Evolutionary conservation across 2,797 vertebrate genomes (phyloP).

Genomic region (Phrynocephalus forsythii): DNA sequence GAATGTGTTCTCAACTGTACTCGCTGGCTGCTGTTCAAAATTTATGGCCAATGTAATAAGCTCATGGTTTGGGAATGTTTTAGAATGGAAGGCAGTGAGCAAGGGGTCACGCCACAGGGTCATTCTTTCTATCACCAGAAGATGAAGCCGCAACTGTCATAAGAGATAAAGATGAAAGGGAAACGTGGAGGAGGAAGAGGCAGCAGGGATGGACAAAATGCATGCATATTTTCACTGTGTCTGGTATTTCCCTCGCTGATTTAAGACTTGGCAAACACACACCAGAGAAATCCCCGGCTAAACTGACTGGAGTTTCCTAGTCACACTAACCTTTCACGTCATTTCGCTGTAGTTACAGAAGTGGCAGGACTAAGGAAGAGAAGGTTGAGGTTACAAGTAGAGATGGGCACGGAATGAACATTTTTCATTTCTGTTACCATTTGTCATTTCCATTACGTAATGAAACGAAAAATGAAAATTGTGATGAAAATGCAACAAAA

Average conservation of each 20-base stretch:
- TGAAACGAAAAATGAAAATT: too few relatives aligned
- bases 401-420: too few relatives aligned
- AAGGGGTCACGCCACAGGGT: constrained; percentile 46
- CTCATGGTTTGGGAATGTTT: constrained; percentile 5
- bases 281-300: constrained; percentile 49
- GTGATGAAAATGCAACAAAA: too few relatives aligned
- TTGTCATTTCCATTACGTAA: too few relatives aligned
- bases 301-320: constrained; percentile 29
- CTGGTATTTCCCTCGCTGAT: constrained; percentile 53
- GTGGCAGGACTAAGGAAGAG: not conserved
- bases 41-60: constrained; percentile 62
- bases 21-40: constrained; percentile 54
- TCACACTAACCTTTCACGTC: constrained; percentile 3
- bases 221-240: not conserved
- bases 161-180: constrained; percentile 49
- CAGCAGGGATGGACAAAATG: rapidly evolving
- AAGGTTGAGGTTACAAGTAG: not conserved
- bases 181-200: constrained; percentile 44
- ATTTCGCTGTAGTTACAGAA: constrained; percentile 28
- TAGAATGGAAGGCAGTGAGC: not conserved
- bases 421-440: too few relatives aligned
- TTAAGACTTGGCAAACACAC: constrained; percentile 42
- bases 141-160: constrained; percentile 44
- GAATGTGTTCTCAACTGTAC: constrained; percentile 54
- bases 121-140: constrained; percentile 53